Conservation (phyloP, 2,888 invertebrate genomes). For the Cataglyphis livida region DNA sequence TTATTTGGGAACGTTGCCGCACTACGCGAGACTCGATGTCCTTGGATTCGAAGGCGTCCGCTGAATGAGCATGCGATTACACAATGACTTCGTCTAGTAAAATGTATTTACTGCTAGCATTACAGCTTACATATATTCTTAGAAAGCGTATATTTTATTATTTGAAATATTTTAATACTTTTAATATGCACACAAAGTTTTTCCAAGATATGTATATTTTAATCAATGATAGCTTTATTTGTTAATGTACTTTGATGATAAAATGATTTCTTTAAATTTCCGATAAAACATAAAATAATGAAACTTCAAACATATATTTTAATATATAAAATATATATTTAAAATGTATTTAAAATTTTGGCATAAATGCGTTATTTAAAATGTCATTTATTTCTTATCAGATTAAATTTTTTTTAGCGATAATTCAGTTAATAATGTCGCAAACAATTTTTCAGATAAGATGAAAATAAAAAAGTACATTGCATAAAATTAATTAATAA, state of each 20-base stretch:
- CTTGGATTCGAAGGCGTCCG: constrained; percentile 70
- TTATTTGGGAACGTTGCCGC: constrained; percentile 69
- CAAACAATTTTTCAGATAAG: not conserved
- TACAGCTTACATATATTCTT: not conserved
- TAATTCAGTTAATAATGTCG: not conserved
- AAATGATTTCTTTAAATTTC: not conserved
- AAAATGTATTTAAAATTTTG: not conserved
- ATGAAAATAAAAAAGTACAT: constrained; percentile 7
- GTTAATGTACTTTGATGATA: not conserved
- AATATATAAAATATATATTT: too few relatives aligned
- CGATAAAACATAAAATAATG: not conserved
- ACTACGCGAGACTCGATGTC: constrained; percentile 70
- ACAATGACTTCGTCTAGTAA: constrained; percentile 58
- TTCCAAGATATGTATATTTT: not conserved
- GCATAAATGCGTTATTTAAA: not conserved
- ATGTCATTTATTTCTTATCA: not conserved
- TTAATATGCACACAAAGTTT: not conserved
- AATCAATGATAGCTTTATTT: not conserved
- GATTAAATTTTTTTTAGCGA: not conserved
- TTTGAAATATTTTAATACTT: not conserved
- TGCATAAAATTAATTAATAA: not conserved
- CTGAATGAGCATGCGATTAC: constrained; percentile 67
- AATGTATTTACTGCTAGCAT: not conserved
- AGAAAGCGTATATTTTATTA: not conserved
- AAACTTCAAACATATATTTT: too few relatives aligned